A percentile compares a stretch with the other conserved stretches of the same genome.
Conservation (phyloP, 37 sponge, comb jelly and placozoan genomes). For the Cladorhizidae sp. region DNA sequence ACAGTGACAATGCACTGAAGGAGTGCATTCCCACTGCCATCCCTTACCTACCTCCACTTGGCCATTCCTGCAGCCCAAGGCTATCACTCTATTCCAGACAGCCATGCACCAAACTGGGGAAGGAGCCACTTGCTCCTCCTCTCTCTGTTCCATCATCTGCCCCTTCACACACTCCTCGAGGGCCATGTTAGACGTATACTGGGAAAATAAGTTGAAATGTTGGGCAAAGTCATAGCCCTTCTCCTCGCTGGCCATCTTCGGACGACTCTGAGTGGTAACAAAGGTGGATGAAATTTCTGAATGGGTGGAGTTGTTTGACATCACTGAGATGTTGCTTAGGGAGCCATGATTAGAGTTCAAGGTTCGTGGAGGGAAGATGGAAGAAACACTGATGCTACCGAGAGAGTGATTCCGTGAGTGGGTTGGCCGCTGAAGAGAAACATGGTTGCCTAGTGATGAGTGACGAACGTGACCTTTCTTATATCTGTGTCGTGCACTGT, state of each 20-base stretch:
- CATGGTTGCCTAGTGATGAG: constrained; percentile 2
- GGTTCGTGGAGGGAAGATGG: background rate
- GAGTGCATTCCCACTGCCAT: background rate
- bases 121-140: background rate
- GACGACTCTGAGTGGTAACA: background rate
- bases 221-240: constrained; percentile 64
- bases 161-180: constrained; percentile 29
- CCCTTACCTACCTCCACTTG: constrained; percentile 63
- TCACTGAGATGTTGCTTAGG: constrained; percentile 11
- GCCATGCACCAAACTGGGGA: constrained; percentile 79
- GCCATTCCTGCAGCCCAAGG: constrained; percentile 77
- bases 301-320: background rate
- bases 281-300: background rate
- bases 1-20: too few relatives aligned
- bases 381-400: constrained; percentile 1
- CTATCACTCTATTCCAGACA: constrained; percentile 37
- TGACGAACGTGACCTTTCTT: constrained; percentile 8
- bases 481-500: too few relatives aligned
- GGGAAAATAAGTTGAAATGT: constrained; percentile 75
- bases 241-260: constrained; percentile 9
- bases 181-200: constrained; percentile 76
- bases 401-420: constrained; percentile 35
- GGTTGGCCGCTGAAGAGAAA: background rate
- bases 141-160: background rate
- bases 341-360: constrained; percentile 2